Percentiles rank a stretch among this genome's conserved stretches.
phyloP scores from a whole-genome alignment of 2,888 invertebrate genomes.

The Acronicta leporina region DNA sequence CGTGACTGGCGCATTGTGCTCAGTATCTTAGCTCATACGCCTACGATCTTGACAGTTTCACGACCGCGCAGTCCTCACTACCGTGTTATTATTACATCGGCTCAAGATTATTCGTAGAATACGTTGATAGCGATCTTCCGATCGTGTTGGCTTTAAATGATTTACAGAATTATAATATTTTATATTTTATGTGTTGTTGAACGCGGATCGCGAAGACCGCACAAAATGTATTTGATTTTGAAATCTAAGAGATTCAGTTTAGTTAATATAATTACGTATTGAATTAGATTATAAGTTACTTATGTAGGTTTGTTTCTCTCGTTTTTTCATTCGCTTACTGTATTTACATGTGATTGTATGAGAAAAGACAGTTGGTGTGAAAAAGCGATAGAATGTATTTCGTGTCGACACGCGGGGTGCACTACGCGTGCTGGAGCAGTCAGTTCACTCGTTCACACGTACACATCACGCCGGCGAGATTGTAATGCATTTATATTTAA shows the following conservation, averaged over 20 bases:
- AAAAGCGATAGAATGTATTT: slow-evolving; percentile 37
- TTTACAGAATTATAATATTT: slow-evolving; percentile 60
- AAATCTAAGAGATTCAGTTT: slow-evolving; percentile 72
- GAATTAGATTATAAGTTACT: slow-evolving; percentile 22
- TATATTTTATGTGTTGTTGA: slow-evolving; percentile 54
- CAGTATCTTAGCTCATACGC: not conserved
- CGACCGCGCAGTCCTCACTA: slow-evolving; percentile 4
- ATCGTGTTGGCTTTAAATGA: slow-evolving; percentile 68
- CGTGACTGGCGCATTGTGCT: not conserved
- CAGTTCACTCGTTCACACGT: slow-evolving; percentile 51
- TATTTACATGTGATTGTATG: slow-evolving; percentile 19
- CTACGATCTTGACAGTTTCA: no score
- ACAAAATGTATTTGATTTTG: slow-evolving; percentile 68
- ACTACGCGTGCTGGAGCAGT: slow-evolving; percentile 6
- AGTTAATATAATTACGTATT: slow-evolving; percentile 49
- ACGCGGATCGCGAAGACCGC: slow-evolving; percentile 68
- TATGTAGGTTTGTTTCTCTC: slow-evolving; percentile 51
- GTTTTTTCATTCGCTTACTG: slow-evolving; percentile 52
- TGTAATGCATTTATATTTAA: slow-evolving; percentile 81
- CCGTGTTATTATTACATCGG: slow-evolving; percentile 53
- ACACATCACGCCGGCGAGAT: slow-evolving; percentile 72
- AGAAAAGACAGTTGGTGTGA: slow-evolving; percentile 40
- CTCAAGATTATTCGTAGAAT: slow-evolving; percentile 60
- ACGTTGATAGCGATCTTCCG: slow-evolving; percentile 36
- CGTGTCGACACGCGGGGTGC: not conserved